Conservation (phyloP, 2,797 vertebrate genomes). For the Anomalospiza imberbis region DNA sequence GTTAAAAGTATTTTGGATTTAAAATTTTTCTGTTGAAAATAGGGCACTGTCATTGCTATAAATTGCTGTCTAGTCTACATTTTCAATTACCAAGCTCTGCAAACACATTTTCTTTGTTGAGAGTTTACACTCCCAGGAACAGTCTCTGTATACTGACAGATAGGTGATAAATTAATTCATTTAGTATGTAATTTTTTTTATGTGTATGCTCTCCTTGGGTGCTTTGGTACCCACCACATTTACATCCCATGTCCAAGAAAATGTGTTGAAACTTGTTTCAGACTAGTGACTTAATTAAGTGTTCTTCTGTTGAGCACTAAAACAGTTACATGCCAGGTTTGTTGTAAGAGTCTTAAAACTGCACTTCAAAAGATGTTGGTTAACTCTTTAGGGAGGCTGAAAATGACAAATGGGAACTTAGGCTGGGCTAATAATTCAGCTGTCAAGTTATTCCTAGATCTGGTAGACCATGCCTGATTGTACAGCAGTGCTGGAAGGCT, state of each 20-base stretch:
- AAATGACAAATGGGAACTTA: background rate
- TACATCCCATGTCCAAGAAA: constrained; percentile 23
- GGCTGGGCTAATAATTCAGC: background rate
- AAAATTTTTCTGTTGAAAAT: background rate
- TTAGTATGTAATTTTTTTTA: constrained; percentile 30
- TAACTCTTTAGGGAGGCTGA: constrained; percentile 11
- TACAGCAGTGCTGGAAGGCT: background rate
- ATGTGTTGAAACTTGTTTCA: constrained; percentile 37
- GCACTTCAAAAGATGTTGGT: constrained; percentile 23
- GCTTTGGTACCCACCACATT: constrained; percentile 25
- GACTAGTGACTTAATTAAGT: constrained; percentile 25
- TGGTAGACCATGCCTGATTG: background rate
- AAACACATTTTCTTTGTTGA: background rate
- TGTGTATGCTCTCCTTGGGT: background rate
- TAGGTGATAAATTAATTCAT: background rate
- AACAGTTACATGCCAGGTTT: constrained; percentile 23
- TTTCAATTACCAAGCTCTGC: background rate
- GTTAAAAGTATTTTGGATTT: background rate
- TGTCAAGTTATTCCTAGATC: background rate
- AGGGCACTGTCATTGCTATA: background rate
- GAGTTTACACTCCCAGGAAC: background rate
- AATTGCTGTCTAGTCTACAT: too few species aligned
- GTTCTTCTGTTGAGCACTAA: background rate
- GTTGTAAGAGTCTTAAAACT: background rate
- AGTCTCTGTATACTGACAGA: background rate